Evolutionary conservation across 2,113 vertebrate species (phyloP), one percentile per base, ranked within the genome.

Genomic region (Anarrhichthys ocellatus): DNA sequence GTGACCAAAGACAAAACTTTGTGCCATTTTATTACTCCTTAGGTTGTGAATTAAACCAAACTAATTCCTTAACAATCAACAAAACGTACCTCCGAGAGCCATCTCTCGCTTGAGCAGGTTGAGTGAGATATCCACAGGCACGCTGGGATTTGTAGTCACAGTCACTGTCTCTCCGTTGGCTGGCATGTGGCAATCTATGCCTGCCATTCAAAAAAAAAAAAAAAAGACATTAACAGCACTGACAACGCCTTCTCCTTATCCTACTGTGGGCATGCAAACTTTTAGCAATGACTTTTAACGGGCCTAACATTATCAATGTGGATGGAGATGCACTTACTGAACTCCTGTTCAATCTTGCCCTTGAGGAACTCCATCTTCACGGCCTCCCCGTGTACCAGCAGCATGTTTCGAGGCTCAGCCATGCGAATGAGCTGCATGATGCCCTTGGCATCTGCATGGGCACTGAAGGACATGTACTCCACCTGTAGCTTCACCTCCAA

Each of bases 381-480:
- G 2, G 97, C 98, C 58, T 99, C 98, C 0, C 98, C 98, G 0
- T 99, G 98, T 1, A 99, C 98, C 63, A 99, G 95, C 58, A 99
- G 95, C 80, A 99, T 96, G 0, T 93, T 96, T 0, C 96, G 94
- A 0, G 98, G 98, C 92, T 99, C 98, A 0, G 98, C 98, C 95
- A 99, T 98, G 9, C 98, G 96, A 32, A 99, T 97, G 29, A 99
- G 96, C 94, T 99, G 98, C 98, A 99, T 99, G 91, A 99, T 99
- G 44, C 98, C 98, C 85, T 99, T 99, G 76, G 98, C 98, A 0
- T 99, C 98, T 0, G 98, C 98, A 0, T 99, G 98, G 48, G 98
- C 97, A 0, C 98, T 99, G 92, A 99, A 99, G 11, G 98, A 99
- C 98, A 99, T 99, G 95, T 99, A 99, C 84, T 99, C 98, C 93